A percentile compares a stretch with the other conserved stretches of the same genome.
Conservation (phyloP, 2,888 invertebrate genomes). For the Vannuccia rotundouncinata region DNA sequence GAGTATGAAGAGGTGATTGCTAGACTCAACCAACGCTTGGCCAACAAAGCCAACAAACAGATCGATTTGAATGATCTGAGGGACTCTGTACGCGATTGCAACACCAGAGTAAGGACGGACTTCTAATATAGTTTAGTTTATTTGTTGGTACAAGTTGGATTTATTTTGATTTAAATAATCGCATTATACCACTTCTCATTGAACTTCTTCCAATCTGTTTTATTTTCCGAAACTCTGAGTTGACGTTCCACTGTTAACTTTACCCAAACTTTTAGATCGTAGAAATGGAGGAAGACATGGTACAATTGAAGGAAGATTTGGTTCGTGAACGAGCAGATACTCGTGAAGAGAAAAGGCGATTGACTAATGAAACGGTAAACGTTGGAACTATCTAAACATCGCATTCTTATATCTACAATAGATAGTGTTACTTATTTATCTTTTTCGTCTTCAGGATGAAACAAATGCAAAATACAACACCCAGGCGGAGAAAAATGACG, state of each 20-base stretch:
- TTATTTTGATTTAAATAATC: too few relatives aligned
- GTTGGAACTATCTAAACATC: too few relatives aligned
- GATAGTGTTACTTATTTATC: too few relatives aligned
- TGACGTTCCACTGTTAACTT: not conserved
- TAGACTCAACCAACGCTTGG: slow-evolving; percentile 54
- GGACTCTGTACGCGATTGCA: slow-evolving; percentile 52
- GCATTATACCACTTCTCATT: too few relatives aligned
- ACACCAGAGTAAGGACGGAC: slow-evolving; percentile 54
- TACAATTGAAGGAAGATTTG: slow-evolving; percentile 54
- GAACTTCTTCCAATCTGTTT: too few relatives aligned
- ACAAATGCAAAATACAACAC: not conserved
- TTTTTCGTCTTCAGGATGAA: not conserved
- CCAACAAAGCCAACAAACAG: slow-evolving; percentile 55
- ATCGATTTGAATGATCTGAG: slow-evolving; percentile 55
- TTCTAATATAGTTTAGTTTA: too few relatives aligned
- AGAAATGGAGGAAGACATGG: slow-evolving; percentile 54
- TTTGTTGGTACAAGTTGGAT: too few relatives aligned
- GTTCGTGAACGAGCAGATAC: slow-evolving; percentile 55
- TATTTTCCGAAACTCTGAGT: not conserved
- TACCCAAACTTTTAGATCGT: slow-evolving; percentile 46
- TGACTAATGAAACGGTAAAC: slow-evolving; percentile 52
- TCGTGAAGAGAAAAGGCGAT: slow-evolving; percentile 50
- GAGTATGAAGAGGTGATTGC: slow-evolving; percentile 55
- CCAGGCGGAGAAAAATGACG: too few relatives aligned
- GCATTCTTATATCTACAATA: too few relatives aligned